phyloP scores from a whole-genome alignment of 2,797 vertebrate species.

The Cuniculus paca region DNA sequence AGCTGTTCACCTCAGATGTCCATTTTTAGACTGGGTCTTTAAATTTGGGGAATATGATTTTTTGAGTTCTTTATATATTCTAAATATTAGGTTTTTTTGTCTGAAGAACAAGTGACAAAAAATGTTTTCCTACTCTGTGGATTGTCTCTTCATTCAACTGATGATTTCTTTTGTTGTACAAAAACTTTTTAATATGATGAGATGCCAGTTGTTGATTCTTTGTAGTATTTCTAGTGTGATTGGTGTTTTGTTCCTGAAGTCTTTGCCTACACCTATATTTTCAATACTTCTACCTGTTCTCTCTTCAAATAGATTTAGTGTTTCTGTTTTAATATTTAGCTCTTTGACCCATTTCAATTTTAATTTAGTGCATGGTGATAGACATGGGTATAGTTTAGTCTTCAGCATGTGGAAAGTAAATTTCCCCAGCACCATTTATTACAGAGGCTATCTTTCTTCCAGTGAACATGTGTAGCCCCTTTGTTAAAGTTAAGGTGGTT shows the following conservation, averaged over 20 bases:
- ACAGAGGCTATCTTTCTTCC: background rate
- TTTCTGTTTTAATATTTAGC: background rate
- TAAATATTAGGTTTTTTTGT: background rate
- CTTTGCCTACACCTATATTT: background rate
- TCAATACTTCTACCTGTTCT: background rate
- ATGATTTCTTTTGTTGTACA: background rate
- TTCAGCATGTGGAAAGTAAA: background rate
- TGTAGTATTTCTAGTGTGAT: background rate
- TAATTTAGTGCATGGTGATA: background rate
- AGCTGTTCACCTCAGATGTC: background rate
- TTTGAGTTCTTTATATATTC: background rate
- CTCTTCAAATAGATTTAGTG: background rate
- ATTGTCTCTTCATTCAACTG: background rate
- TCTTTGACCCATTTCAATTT: background rate
- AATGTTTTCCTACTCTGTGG: background rate
- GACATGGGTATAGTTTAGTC: background rate
- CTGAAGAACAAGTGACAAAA: background rate
- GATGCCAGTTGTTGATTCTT: background rate
- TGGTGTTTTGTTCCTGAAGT: background rate
- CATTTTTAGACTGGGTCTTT: background rate
- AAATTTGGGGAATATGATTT: background rate
- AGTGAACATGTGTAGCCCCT: background rate
- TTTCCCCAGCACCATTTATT: background rate
- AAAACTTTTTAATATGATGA: background rate
- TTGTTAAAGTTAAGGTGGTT: background rate